These are phyloP conservation scores for Stenolophus ochropezus DNA, from an alignment of 2,888 invertebrate species.

Conservation along the genomic window DNA sequence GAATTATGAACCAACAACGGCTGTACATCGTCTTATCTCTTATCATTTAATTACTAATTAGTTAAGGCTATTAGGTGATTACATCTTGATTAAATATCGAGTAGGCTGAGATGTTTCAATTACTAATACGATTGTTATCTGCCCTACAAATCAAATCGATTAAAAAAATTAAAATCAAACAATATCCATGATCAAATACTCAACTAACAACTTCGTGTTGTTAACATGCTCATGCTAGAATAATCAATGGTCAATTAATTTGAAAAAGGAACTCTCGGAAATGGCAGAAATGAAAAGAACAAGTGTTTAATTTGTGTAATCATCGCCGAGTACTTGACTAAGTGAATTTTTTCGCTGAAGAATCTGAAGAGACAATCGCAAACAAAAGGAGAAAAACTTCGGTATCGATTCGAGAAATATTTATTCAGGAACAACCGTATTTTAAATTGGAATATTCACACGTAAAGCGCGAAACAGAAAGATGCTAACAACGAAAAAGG, in stretches of 20 bases:
- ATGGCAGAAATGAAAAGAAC: no score
- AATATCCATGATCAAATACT: no score
- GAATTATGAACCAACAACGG: constrained; percentile 15
- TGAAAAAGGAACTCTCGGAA: no score
- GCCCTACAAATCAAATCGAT: no score
- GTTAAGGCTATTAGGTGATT: constrained; percentile 59
- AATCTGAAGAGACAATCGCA: constrained; percentile 31
- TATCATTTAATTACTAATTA: constrained; percentile 59
- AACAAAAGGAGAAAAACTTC: constrained; percentile 48
- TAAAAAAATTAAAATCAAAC: no score
- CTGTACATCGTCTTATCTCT: constrained; percentile 54
- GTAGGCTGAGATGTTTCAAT: constrained; percentile 49
- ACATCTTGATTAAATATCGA: constrained; percentile 59
- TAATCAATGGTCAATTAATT: no score
- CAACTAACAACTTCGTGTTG: no score
- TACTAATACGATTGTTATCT: background rate
- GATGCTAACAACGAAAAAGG: background rate
- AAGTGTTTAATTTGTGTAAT: background rate
- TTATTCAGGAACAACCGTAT: constrained; percentile 53
- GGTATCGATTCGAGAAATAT: constrained; percentile 52
- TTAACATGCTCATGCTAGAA: no score
- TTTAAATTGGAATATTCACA: constrained; percentile 58
- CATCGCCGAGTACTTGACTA: background rate
- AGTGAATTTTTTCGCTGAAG: background rate
- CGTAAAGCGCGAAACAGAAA: constrained; percentile 43